Percentiles rank a stretch among this genome's conserved stretches.
phyloP scores from a whole-genome alignment of 1,140 invertebrate genomes.

The Drosophila rufa region DNA sequence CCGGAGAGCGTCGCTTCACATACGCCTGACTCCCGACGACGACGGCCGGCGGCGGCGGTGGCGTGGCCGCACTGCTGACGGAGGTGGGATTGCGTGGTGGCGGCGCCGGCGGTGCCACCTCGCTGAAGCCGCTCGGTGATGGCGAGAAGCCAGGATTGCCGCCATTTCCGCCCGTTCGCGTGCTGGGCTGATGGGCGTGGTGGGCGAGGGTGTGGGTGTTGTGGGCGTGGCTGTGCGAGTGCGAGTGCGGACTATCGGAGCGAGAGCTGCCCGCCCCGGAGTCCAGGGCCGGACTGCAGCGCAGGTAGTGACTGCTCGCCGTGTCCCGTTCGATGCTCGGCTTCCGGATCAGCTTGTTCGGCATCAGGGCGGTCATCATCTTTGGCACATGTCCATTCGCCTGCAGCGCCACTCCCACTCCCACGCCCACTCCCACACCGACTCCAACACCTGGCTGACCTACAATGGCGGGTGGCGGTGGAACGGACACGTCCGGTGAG shows the following conservation, averaged over 20 bases:
- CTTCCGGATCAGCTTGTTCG: constrained; percentile 93
- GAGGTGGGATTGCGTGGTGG: constrained; percentile 87
- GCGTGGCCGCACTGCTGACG: constrained; percentile 89
- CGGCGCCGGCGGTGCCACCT: constrained; percentile 90
- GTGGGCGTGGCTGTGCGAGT: constrained; percentile 65
- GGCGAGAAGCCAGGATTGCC: constrained; percentile 89
- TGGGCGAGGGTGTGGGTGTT: constrained; percentile 12
- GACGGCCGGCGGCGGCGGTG: constrained; percentile 89
- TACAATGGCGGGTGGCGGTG: constrained; percentile 50
- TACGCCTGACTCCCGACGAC: constrained; percentile 90
- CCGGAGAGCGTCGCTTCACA: constrained; percentile 93
- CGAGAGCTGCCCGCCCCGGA: constrained; percentile 94
- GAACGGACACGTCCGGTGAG: constrained; percentile 61
- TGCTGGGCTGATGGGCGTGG: constrained; percentile 69
- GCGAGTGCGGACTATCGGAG: constrained; percentile 93
- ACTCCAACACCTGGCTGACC: constrained; percentile 37
- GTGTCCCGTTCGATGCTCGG: constrained; percentile 94
- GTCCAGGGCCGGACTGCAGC: constrained; percentile 94
- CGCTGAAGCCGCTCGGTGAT: constrained; percentile 87
- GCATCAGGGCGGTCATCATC: constrained; percentile 86
- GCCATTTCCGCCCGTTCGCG: constrained; percentile 77
- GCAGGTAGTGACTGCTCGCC: constrained; percentile 86
- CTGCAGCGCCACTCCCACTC: constrained; percentile 37
- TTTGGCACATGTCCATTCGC: constrained; percentile 80
- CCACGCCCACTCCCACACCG: constrained; percentile 38